A percentile compares a stretch with the other conserved stretches of the same genome.
Conservation (phyloP, 2,797 vertebrate species). For the Potorous gilbertii region DNA sequence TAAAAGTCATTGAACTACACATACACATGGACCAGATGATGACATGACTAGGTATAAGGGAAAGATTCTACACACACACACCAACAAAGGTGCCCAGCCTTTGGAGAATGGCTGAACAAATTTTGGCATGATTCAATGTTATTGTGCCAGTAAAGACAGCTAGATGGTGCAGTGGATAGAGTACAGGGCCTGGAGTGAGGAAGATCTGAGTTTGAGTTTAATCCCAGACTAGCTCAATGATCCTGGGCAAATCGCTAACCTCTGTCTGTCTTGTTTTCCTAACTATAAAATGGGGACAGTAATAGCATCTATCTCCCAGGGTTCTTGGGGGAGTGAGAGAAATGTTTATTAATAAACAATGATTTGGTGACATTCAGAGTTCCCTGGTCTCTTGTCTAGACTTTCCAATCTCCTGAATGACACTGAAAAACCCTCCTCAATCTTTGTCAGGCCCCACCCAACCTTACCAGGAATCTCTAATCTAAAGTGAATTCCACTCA, state of each 20-base stretch:
- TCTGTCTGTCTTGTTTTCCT: conserved; percentile 10
- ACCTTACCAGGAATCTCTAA: background rate
- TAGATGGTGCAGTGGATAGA: too few relatives aligned
- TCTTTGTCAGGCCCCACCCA: background rate
- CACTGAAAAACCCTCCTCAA: background rate
- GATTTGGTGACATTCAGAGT: background rate
- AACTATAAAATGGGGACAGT: background rate
- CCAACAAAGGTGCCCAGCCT: background rate
- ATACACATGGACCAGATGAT: background rate
- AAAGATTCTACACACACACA: background rate
- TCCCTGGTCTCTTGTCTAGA: background rate
- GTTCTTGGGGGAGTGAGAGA: background rate
- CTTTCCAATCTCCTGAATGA: background rate
- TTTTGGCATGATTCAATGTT: background rate
- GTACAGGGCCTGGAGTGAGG: background rate
- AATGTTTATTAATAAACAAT: background rate
- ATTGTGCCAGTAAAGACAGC: background rate
- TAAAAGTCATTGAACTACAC: background rate
- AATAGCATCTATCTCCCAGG: background rate
- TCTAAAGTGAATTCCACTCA: background rate
- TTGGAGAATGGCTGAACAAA: background rate
- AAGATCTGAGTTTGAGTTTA: background rate
- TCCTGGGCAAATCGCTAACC: background rate
- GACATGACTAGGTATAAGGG: too few relatives aligned
- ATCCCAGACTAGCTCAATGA: background rate